Percentiles rank a stretch among this genome's conserved stretches.
These are phyloP conservation scores for Montipora capricornis DNA, from an alignment of 64 coral and sea anemone genomes.

Conservation along the genomic window DNA sequence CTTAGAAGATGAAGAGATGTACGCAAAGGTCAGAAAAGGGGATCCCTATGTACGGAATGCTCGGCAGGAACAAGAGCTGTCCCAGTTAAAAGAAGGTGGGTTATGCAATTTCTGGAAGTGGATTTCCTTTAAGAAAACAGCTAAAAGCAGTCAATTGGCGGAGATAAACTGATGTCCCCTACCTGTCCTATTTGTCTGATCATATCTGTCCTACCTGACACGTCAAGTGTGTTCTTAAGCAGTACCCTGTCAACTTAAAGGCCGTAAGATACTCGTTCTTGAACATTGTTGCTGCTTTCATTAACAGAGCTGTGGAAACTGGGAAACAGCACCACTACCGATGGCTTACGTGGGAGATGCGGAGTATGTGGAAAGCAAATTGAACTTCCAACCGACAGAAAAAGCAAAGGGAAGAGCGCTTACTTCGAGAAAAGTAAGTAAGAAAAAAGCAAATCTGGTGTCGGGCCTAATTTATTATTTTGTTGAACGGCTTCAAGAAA, in stretches of 20 bases:
- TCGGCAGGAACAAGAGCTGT: constrained; percentile 57
- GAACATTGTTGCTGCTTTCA: neutral
- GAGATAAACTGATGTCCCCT: neutral
- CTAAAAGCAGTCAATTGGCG: neutral
- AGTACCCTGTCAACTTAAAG: neutral
- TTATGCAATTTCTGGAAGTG: constrained; percentile 15
- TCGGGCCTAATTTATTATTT: neutral
- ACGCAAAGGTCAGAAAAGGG: constrained; percentile 52
- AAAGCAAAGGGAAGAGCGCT: constrained; percentile 28
- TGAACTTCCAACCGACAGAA: constrained; percentile 31
- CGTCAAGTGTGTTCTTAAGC: neutral
- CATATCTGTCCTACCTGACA: neutral
- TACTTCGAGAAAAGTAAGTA: constrained; percentile 48
- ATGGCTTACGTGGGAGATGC: constrained; percentile 22
- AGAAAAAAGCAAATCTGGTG: neutral
- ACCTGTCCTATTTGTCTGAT: neutral
- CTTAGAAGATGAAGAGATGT: constrained; percentile 62
- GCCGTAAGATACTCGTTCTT: neutral
- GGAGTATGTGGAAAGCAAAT: constrained; percentile 37
- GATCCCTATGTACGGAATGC: constrained; percentile 53
- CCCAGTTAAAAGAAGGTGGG: constrained; percentile 40
- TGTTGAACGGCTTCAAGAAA: neutral
- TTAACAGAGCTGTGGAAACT: neutral
- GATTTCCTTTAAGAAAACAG: constrained; percentile 29
- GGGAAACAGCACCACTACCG: neutral